Evolutionary conservation across 2,888 invertebrate species (phyloP).

Genomic region (Sesia apiformis): DNA sequence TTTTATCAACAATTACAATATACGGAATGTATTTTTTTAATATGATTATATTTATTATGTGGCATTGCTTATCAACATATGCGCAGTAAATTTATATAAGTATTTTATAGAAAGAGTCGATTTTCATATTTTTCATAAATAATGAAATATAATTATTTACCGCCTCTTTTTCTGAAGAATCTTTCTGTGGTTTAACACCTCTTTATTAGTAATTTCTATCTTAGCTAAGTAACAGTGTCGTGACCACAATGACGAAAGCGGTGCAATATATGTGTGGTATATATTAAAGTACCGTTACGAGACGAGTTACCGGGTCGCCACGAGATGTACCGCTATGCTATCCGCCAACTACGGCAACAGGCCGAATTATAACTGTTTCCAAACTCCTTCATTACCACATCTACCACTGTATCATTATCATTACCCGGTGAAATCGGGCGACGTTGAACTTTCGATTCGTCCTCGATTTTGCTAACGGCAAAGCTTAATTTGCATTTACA

Average conservation of each 20-base stretch:
- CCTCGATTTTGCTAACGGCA: constrained; percentile 13
- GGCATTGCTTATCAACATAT: too few relatives aligned
- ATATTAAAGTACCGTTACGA: constrained; percentile 29
- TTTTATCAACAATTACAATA: too few relatives aligned
- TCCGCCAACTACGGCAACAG: constrained; percentile 38
- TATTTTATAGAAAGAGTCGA: too few relatives aligned
- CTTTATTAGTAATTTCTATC: background rate
- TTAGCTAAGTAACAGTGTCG: background rate
- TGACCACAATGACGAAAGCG: background rate
- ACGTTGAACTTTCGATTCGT: constrained; percentile 31
- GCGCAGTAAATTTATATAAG: too few relatives aligned
- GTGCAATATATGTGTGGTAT: background rate
- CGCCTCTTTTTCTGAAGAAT: too few relatives aligned
- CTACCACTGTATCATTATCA: background rate
- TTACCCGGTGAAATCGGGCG: constrained; percentile 31
- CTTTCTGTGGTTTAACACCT: background rate
- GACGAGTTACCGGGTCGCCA: constrained; percentile 39
- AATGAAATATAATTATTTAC: too few relatives aligned
- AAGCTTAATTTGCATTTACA: constrained; percentile 1
- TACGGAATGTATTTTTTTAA: too few relatives aligned
- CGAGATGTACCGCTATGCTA: constrained; percentile 50
- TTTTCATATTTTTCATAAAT: too few relatives aligned
- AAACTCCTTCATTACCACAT: background rate
- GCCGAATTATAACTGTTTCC: constrained; percentile 61
- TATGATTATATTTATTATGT: too few relatives aligned